phyloP scores from a whole-genome alignment of 2,113 vertebrate genomes.

The Hyaena hyaena region DNA sequence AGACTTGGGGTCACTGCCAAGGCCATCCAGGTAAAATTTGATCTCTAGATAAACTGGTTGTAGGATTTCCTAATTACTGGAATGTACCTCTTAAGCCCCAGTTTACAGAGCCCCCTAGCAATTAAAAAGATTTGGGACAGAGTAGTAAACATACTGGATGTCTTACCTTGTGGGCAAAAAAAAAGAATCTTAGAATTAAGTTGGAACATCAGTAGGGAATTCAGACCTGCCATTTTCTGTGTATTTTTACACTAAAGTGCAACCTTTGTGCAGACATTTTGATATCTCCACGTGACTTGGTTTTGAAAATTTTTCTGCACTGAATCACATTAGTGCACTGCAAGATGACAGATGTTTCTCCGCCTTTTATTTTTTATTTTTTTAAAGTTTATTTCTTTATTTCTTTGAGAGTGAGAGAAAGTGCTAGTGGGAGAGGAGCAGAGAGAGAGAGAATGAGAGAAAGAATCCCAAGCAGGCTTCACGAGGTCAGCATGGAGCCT shows the following conservation, averaged over 20 bases:
- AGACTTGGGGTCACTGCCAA: slow-evolving; percentile 53
- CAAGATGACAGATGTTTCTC: slow-evolving; percentile 17
- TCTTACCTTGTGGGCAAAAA: background rate
- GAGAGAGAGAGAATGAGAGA: too few relatives aligned
- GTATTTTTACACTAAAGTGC: background rate
- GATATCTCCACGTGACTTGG: background rate
- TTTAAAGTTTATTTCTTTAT: too few relatives aligned
- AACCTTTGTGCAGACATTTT: background rate
- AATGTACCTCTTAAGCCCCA: background rate
- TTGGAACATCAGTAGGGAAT: background rate
- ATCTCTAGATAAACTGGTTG: slow-evolving; percentile 53
- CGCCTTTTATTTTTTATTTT: too few relatives aligned
- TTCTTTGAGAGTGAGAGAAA: too few relatives aligned
- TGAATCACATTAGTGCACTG: slow-evolving; percentile 5
- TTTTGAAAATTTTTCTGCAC: background rate
- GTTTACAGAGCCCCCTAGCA: background rate
- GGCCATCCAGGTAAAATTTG: slow-evolving; percentile 49
- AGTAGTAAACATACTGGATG: background rate
- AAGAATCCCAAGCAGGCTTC: too few relatives aligned
- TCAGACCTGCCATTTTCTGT: slow-evolving; percentile 6
- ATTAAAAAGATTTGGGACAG: slow-evolving; percentile 14
- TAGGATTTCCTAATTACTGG: slow-evolving; percentile 68
- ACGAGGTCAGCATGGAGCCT: too few relatives aligned
- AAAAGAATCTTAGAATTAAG: slow-evolving; percentile 37
- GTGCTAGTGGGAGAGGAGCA: too few relatives aligned